Percentiles rank a stretch among this genome's conserved stretches.
Conservation (phyloP, 2,113 vertebrate genomes). For the Forbesichthys papilliferus region DNA sequence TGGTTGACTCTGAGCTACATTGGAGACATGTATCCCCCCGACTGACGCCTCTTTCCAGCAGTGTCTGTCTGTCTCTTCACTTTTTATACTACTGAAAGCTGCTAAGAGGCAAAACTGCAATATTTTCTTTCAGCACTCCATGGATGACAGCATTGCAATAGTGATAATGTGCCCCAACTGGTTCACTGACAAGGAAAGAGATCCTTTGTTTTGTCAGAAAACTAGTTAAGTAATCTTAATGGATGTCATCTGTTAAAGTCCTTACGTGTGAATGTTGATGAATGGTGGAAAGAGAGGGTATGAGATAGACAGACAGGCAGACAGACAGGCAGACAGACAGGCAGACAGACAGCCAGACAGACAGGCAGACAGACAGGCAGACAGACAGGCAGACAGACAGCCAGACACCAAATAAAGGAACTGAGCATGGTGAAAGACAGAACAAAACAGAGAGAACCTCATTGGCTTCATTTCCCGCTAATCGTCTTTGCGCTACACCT, state of each 20-base stretch:
- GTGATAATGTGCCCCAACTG: too few species aligned
- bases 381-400: neutral
- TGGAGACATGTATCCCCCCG: too few species aligned
- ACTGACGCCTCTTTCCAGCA: too few species aligned
- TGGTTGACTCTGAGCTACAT: too few species aligned
- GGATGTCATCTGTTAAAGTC: conserved; percentile 29
- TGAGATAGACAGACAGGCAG: neutral
- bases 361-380: neutral
- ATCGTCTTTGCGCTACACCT: conserved; percentile 69
- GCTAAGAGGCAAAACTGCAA: too few species aligned
- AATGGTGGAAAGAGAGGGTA: conserved; percentile 2
- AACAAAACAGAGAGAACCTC: conserved; percentile 19
- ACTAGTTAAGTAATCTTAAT: neutral
- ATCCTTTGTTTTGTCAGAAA: conserved; percentile 17
- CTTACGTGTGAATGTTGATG: conserved; percentile 40
- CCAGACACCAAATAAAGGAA: neutral
- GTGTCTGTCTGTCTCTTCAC: too few species aligned
- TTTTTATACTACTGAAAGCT: too few species aligned
- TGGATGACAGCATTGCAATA: too few species aligned
- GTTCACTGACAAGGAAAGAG: too few species aligned
- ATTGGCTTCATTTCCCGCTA: conserved; percentile 48
- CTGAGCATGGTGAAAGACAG: neutral
- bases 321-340: neutral
- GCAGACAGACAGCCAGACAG: neutral
- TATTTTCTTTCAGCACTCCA: too few species aligned